phyloP scores from a whole-genome alignment of 2,888 invertebrate species.

The Synanthedon andrenaeformis region DNA sequence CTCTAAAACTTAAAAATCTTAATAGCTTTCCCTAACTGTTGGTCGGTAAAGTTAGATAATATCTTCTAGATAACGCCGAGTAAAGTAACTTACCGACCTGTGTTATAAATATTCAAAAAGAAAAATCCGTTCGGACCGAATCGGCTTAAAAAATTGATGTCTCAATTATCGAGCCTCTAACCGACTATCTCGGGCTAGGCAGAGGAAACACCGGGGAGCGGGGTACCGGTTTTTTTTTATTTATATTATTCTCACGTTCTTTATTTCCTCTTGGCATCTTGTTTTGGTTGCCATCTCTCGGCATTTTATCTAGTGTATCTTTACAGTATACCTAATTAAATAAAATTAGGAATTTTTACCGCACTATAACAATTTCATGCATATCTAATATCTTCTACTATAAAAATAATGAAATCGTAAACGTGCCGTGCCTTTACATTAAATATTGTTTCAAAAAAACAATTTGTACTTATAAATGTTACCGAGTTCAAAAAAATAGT shows the following conservation, averaged over 20 bases:
- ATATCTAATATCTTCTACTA: too few relatives aligned
- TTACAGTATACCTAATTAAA: too few relatives aligned
- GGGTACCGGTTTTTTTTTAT: constrained; percentile 29
- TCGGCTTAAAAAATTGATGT: constrained; percentile 61
- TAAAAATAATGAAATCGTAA: too few relatives aligned
- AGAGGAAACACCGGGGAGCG: constrained; percentile 3
- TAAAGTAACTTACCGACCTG: constrained; percentile 55
- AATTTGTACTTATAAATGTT: too few relatives aligned
- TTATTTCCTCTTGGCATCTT: constrained; percentile 56
- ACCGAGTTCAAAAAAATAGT: too few relatives aligned
- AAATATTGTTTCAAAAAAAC: too few relatives aligned
- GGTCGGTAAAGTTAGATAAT: constrained; percentile 32
- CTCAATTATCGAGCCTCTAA: constrained; percentile 54
- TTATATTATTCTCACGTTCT: constrained; percentile 66
- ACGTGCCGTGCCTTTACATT: too few relatives aligned
- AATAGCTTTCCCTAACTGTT: too few relatives aligned
- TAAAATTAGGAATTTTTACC: too few relatives aligned
- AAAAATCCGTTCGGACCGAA: constrained; percentile 10
- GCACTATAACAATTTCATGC: too few relatives aligned
- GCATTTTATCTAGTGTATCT: constrained; percentile 4
- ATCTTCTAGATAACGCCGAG: constrained; percentile 51
- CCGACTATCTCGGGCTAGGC: constrained; percentile 12
- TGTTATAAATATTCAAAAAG: constrained; percentile 66
- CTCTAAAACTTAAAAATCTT: neutral
- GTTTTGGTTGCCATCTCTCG: constrained; percentile 12